These are phyloP conservation scores for Caenorhabditis zanzibari DNA, from an alignment of 2,888 invertebrate genomes.

Conservation along the genomic window DNA sequence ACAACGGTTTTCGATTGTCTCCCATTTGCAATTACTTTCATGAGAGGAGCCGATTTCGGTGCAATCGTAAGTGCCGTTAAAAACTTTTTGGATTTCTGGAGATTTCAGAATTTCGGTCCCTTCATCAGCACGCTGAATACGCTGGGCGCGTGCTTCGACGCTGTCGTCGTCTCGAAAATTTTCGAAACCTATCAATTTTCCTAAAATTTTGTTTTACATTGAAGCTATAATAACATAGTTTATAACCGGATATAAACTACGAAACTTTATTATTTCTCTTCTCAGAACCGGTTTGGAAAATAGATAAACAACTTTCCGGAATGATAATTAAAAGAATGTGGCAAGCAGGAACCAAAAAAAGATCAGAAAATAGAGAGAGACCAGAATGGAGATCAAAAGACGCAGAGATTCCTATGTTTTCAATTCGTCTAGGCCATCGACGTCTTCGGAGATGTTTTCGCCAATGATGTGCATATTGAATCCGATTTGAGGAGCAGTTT, in stretches of 20 bases:
- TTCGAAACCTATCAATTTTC: conserved; percentile 55
- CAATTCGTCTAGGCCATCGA: conserved; percentile 34
- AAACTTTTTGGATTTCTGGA: not conserved
- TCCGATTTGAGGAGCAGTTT: conserved; percentile 57
- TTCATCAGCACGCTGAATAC: conserved; percentile 57
- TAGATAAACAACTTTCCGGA: conserved; percentile 37
- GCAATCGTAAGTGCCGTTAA: conserved; percentile 2
- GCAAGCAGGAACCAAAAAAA: conserved; percentile 13
- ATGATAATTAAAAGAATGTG: conserved; percentile 38
- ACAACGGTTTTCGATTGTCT: conserved; percentile 46
- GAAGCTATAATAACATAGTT: not conserved
- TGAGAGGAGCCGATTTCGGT: conserved; percentile 17
- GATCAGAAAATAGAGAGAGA: conserved; percentile 9
- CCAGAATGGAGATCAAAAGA: conserved; percentile 12
- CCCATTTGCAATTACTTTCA: conserved; percentile 46
- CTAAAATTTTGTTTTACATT: not conserved
- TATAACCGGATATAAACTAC: conserved; percentile 20
- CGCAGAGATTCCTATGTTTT: conserved; percentile 33
- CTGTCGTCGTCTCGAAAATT: conserved; percentile 59
- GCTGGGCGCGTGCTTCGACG: conserved; percentile 49
- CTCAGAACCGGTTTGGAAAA: conserved; percentile 39
- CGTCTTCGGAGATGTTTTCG: conserved; percentile 55
- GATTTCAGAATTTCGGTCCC: conserved; percentile 57
- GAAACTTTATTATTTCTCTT: conserved; percentile 1
- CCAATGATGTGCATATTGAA: conserved; percentile 50